phyloP scores from a whole-genome alignment of 1,140 invertebrate genomes.

The Bombus haemorrhoidalis region DNA sequence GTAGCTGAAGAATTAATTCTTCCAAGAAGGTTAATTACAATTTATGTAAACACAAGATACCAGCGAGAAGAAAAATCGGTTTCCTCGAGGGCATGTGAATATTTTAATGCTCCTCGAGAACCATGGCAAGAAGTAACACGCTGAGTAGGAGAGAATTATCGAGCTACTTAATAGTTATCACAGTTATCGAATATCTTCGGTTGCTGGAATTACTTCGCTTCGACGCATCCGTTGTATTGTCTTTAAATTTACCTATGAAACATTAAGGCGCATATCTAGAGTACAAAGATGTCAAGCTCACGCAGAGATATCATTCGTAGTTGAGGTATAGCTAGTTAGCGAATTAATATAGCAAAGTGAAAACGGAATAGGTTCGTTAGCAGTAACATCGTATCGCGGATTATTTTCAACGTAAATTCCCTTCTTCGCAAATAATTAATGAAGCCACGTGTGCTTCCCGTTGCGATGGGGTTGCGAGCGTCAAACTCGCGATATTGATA shows the following conservation, averaged over 20 bases:
- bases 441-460: not conserved
- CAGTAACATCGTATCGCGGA: not conserved
- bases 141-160: not conserved
- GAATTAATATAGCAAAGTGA: not conserved
- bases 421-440: not conserved
- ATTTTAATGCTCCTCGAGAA: not conserved
- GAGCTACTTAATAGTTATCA: not conserved
- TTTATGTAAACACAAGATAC: conserved; percentile 10
- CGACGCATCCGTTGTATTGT: no score
- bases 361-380: not conserved
- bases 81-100: not conserved
- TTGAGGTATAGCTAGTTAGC: not conserved
- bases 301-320: not conserved
- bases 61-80: not conserved
- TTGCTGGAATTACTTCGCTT: not conserved
- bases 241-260: not conserved
- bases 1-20: not conserved
- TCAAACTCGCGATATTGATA: not conserved
- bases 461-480: not conserved
- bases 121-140: not conserved
- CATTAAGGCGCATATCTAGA: not conserved
- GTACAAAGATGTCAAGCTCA: not conserved
- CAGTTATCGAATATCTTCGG: not conserved
- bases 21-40: not conserved
- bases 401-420: conserved; percentile 28